These are phyloP conservation scores for Cataglyphis hispanica DNA, from an alignment of 1,140 invertebrate genomes.

Conservation along the genomic window DNA sequence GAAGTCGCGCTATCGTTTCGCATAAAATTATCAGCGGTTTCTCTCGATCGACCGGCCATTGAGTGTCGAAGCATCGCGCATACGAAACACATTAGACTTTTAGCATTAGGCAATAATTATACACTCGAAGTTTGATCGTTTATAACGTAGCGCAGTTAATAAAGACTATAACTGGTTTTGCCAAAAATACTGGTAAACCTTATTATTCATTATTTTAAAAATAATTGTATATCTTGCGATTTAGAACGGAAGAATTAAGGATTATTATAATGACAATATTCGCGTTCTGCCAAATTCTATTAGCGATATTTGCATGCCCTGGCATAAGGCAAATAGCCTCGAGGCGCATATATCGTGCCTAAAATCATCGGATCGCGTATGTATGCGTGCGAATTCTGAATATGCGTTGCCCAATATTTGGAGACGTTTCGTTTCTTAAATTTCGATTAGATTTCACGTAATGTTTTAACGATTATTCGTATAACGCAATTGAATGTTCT, in stretches of 20 bases:
- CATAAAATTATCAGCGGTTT: constrained; percentile 67
- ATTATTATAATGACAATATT: constrained; percentile 9
- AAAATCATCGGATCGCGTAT: not conserved
- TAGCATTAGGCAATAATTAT: constrained; percentile 51
- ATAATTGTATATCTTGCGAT: constrained; percentile 2
- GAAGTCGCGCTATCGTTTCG: constrained; percentile 21
- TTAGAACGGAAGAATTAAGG: constrained; percentile 60
- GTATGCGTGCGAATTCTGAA: not conserved
- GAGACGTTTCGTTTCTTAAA: constrained; percentile 6
- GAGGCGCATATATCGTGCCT: not conserved
- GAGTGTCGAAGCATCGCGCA: not conserved
- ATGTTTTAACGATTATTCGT: constrained; percentile 20
- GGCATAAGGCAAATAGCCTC: constrained; percentile 22
- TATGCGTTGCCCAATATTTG: constrained; percentile 14
- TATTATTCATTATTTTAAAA: constrained; percentile 65
- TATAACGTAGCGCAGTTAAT: constrained; percentile 44
- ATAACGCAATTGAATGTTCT: constrained; percentile 9
- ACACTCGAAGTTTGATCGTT: constrained; percentile 3
- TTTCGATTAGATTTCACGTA: constrained; percentile 18
- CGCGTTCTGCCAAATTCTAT: constrained; percentile 54
- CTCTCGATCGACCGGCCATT: constrained; percentile 13
- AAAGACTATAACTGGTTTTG: constrained; percentile 54
- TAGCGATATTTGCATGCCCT: constrained; percentile 36
- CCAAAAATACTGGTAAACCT: constrained; percentile 59
- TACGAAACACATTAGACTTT: constrained; percentile 21